Conservation (phyloP, 2,888 invertebrate species). For the Autographa pulchrina region DNA sequence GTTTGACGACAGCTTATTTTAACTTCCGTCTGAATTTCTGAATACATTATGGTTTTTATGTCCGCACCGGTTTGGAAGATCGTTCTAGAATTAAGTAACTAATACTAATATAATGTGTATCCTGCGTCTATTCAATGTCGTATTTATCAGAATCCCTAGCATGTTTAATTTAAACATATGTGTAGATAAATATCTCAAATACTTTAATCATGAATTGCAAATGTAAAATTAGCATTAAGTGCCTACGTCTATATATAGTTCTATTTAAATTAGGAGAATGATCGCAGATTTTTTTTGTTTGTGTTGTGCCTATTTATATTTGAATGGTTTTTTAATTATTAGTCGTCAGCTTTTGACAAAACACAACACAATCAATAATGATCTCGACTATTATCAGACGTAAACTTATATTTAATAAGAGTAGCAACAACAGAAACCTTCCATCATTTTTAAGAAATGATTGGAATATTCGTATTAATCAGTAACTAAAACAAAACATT, state of each 20-base stretch:
- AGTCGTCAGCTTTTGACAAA: slow-evolving; percentile 2
- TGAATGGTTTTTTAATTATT: neutral
- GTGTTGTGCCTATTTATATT: neutral
- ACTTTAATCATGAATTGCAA: neutral
- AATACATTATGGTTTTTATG: neutral
- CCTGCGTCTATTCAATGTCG: neutral
- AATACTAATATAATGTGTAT: neutral
- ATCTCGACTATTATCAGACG: slow-evolving; percentile 26
- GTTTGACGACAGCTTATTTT: slow-evolving; percentile 14
- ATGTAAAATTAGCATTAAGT: neutral
- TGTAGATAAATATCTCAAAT: neutral
- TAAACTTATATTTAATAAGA: slow-evolving; percentile 10
- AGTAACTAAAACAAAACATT: slow-evolving; percentile 24
- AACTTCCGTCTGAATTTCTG: slow-evolving; percentile 20
- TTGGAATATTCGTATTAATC: slow-evolving; percentile 38
- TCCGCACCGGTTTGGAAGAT: neutral
- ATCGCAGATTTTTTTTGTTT: neutral
- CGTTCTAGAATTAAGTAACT: neutral
- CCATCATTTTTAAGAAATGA: slow-evolving; percentile 25
- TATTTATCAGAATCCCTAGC: neutral
- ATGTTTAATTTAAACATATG: neutral
- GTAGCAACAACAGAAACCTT: slow-evolving; percentile 19
- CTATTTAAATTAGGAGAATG: no score
- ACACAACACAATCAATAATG: slow-evolving; percentile 15
- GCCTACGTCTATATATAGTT: neutral